Conservation (phyloP, 2,888 invertebrate species). For the Drosophila gaucha region DNA sequence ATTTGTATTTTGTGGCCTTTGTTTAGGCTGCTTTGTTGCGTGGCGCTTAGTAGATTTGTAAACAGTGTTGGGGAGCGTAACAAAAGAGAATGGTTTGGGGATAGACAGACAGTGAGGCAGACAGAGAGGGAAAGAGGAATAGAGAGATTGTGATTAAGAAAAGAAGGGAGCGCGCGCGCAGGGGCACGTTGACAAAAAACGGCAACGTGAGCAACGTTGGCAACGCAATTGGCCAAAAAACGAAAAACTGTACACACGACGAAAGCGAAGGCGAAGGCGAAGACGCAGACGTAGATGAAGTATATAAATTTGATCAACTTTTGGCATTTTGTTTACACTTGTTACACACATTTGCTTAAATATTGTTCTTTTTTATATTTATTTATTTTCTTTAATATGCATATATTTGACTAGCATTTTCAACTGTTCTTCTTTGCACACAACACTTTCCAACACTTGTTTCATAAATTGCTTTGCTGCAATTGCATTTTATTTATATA, state of each 20-base stretch:
- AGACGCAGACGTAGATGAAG: conserved; percentile 21
- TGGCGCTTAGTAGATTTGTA: conserved; percentile 11
- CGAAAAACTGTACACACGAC: conserved; percentile 53
- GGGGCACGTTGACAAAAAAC: conserved; percentile 69
- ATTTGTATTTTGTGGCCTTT: conserved; percentile 6
- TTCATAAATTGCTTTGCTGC: conserved; percentile 6
- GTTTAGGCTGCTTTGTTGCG: conserved; percentile 21
- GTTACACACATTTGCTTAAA: conserved; percentile 11
- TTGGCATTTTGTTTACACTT: conserved; percentile 32
- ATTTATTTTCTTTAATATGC: not conserved
- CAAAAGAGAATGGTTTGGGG: conserved; percentile 31
- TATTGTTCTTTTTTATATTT: conserved; percentile 6
- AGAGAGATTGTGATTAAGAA: conserved; percentile 5
- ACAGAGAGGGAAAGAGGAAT: conserved; percentile 4
- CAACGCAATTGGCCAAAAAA: conserved; percentile 49
- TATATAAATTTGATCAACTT: conserved; percentile 25
- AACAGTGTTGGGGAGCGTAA: conserved; percentile 16
- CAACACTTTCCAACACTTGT: conserved; percentile 44
- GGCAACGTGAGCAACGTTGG: conserved; percentile 36
- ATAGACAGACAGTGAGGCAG: conserved; percentile 2
- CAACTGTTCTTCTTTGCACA: conserved; percentile 51
- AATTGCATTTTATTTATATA: conserved; percentile 18
- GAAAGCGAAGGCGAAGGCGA: conserved; percentile 21
- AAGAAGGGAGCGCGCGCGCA: conserved; percentile 38
- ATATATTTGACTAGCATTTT: conserved; percentile 9